Base-by-base conservation (phyloP, 2,888 invertebrate species). In the Tanypteryx hageni region DNA sequence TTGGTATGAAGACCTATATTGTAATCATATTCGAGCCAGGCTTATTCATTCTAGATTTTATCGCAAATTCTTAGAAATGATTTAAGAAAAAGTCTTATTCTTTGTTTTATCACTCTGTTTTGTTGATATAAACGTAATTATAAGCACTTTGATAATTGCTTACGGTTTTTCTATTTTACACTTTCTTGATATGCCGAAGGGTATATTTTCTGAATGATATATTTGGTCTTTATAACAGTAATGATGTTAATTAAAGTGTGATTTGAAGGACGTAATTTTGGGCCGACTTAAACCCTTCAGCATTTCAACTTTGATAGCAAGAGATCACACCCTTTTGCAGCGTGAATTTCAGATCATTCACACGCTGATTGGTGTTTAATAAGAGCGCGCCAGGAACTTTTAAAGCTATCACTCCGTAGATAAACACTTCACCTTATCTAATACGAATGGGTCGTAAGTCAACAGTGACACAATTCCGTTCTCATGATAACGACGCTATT, bases 291-390 rank as follows among this genome's bases (percentile, higher is more conserved):
- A 76, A 76, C 76, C 27, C 16, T 27, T 4, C 76, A 76, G 76
- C 8, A 76, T 27, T 76, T 76, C 22, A 76, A 76, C 13, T 13
- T 44, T 44, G 44, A 44, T 44, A 44, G 76, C 22, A 76, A 76
- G 22, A 27, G 76, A 11, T 27, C 22, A 76, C 76, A 22, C 13
- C 76, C 22, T 76, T 76, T 76, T 27, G 27, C 22, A n/a, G 22
- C 11, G 27, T 27, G 22, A 27, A 27, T 76, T 76, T 13, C 22
- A 27, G 44, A 27, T 13, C 76, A 76, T 76, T 76, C 76, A 76
- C 76, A 76, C 76, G 76, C 76, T 76, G 76, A 76, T 76, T 76
- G 76, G 27, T 76, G 76, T 76, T 76, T 76, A 76, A 22, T 76
- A 76, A 27, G 76, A 76, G 44, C 44, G 44, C 27, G 76, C 27